Conservation (phyloP, 2,797 vertebrate genomes). For the Lycodopsis pacificus region DNA sequence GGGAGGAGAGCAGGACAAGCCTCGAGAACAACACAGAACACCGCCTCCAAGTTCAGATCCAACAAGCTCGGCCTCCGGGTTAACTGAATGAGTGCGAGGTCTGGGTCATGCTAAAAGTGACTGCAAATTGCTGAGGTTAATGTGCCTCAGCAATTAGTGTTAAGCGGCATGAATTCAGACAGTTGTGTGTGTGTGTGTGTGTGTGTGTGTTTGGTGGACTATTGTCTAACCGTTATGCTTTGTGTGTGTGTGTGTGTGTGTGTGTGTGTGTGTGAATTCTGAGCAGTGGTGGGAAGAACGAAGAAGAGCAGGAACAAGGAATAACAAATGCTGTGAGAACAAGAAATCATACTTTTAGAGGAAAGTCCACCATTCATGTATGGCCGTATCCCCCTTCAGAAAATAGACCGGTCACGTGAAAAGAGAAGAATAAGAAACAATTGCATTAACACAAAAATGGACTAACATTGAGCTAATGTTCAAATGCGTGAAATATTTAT, state of each 20-base stretch:
- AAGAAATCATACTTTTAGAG: neutral
- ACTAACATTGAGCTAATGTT: neutral
- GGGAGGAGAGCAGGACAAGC: neutral
- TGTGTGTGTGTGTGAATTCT: neutral
- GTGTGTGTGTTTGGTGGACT: conserved; percentile 1
- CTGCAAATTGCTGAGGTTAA: conserved; percentile 41
- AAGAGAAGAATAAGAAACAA: neutral
- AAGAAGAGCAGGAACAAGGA: neutral
- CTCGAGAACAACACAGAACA: neutral
- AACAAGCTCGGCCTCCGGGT: conserved; percentile 13
- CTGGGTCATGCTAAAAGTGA: conserved; percentile 9
- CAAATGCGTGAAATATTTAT: conserved; percentile 12
- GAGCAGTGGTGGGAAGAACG: neutral
- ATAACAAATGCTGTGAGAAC: neutral
- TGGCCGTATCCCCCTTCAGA: neutral
- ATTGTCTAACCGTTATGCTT: neutral
- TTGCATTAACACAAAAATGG: neutral
- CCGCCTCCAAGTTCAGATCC: conserved; percentile 16
- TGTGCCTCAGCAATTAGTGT: conserved; percentile 41
- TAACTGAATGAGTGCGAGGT: conserved; percentile 30
- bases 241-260: conserved; percentile 4
- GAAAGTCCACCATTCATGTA: neutral
- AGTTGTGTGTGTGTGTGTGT: neutral
- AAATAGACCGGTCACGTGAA: neutral
- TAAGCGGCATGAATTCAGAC: conserved; percentile 19